These are phyloP conservation scores for Tridacna crocea DNA, from an alignment of 2,888 invertebrate species.

Conservation along the genomic window DNA sequence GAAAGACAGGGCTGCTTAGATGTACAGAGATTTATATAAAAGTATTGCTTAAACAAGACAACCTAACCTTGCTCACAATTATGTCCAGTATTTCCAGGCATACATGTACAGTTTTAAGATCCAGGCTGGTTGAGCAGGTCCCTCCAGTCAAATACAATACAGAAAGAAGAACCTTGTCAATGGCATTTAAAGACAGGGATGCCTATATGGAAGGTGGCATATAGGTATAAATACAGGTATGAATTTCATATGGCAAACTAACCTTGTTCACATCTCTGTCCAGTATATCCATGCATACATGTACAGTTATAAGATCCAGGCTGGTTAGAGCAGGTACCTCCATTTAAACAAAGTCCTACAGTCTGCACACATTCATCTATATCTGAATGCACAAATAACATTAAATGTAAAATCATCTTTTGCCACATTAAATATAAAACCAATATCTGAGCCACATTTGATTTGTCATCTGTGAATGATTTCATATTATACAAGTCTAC, in stretches of 20 bases:
- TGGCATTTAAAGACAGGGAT: too few relatives aligned
- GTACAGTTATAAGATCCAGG: constrained; percentile 24
- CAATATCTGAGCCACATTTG: too few relatives aligned
- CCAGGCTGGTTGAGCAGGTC: constrained; percentile 37
- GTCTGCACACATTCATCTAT: constrained; percentile 20
- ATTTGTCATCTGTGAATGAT: too few relatives aligned
- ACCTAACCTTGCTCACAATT: constrained; percentile 24
- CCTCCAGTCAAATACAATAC: constrained; percentile 53
- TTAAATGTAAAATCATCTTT: background rate
- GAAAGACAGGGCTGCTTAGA: too few relatives aligned
- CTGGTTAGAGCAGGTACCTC: constrained; percentile 37
- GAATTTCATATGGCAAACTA: background rate
- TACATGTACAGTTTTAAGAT: constrained; percentile 11
- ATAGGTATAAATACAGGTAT: too few relatives aligned
- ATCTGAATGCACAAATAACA: constrained; percentile 9
- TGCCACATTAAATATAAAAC: too few relatives aligned
- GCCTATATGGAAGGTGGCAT: constrained; percentile 6
- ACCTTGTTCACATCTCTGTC: constrained; percentile 32
- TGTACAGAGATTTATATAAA: too few relatives aligned
- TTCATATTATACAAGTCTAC: too few relatives aligned
- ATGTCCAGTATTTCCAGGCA: constrained; percentile 17
- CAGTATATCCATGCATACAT: constrained; percentile 38
- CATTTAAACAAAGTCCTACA: constrained; percentile 13
- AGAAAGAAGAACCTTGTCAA: too few relatives aligned
- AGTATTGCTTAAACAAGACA: too few relatives aligned